Evolutionary conservation across 2,888 invertebrate genomes (phyloP), one percentile per base, ranked within the genome.

Genomic region (Parasteatoda lunata): DNA sequence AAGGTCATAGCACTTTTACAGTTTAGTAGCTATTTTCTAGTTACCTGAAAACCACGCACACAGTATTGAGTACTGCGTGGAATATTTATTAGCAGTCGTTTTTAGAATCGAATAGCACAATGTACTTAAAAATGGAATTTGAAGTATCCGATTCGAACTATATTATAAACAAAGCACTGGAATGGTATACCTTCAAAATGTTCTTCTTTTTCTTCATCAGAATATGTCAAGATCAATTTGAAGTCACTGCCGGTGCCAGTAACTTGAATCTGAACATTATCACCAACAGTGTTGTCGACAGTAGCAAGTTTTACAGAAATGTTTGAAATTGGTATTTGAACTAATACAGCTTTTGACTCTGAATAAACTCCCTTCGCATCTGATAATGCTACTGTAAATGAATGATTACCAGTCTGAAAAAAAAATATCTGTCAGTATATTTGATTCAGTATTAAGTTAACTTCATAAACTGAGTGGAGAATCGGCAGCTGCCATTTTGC

Each of bases 281-380:
- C 66, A 5, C 76, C 86, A 70, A 88, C 68, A 6, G 59, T 8
- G 54, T 65, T 15, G 66, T 72, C 77, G n/a, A 54, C 15, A 15
- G 51, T 47, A 49, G 71, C n/a, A 1, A 77, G 11, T 59, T 47
- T 65, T 5, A 86, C 5, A 7, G 47, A 47, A 4, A 80, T 59
- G 54, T 52, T 54, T 48, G 84, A 77, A 7, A 88, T 52, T 11
- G 88, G 88, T 66, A 86, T 75, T 70, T 88, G 86, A 54, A 88
- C 80, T 9, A 80, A 72, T 30, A 88, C 52, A 3, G 45, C 54
- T 59, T 49, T 73, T 11, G 13, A 54, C 49, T 65, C 30, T n/a
- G 77, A 8, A 47, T 77, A 11, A 13, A 68, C 77, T 5, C 51
- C 54, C 70, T 52, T 68, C 11, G 9, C 8, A 45, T 89, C 70